Evolutionary conservation across 1,140 invertebrate species (phyloP).

Genomic region (Hestina assimilis): DNA sequence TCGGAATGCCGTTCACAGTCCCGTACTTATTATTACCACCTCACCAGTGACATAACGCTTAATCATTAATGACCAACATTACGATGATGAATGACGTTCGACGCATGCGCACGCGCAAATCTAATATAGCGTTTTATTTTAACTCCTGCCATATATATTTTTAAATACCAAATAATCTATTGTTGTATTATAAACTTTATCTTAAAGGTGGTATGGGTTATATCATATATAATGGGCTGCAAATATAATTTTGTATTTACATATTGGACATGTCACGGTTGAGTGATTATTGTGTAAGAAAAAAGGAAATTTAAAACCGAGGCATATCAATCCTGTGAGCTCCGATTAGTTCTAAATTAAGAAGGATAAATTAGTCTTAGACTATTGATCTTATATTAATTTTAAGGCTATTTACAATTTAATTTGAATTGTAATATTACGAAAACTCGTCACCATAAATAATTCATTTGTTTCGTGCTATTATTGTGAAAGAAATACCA

Average conservation of each 20-base stretch:
- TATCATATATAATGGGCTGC: no score
- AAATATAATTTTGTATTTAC: neutral
- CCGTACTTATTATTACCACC: constrained; percentile 8
- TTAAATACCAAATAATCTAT: neutral
- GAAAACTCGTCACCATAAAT: no score
- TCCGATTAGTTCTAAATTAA: neutral
- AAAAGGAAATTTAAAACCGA: constrained; percentile 6
- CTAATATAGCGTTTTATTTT: constrained; percentile 36
- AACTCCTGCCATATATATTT: constrained; percentile 12
- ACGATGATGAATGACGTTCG: constrained; percentile 35
- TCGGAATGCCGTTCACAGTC: neutral
- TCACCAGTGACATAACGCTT: constrained; percentile 32
- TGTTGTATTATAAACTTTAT: constrained; percentile 6
- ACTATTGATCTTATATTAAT: no score
- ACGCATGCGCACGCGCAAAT: constrained; percentile 38
- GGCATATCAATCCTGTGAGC: neutral
- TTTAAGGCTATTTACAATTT: no score
- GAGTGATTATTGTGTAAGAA: constrained; percentile 18
- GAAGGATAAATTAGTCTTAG: neutral
- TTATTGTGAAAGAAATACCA: no score
- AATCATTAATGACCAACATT: constrained; percentile 39
- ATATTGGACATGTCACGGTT: constrained; percentile 21
- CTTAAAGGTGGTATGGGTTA: no score
- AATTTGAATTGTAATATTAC: no score
- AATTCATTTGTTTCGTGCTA: no score